Conservation (phyloP, 2,113 vertebrate genomes). For the Nerophis lumbriciformis region DNA sequence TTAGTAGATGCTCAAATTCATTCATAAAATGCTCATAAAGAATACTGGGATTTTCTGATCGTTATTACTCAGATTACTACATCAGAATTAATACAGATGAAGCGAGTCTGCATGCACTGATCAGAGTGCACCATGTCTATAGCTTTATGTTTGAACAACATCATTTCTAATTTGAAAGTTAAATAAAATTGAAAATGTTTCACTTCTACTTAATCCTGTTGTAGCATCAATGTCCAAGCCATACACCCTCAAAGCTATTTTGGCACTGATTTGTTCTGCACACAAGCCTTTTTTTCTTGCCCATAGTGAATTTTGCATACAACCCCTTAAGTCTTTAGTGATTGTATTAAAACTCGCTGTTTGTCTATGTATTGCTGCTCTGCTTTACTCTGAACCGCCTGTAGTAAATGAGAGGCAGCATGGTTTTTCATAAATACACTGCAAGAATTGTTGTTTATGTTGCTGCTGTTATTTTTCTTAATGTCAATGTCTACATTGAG, state of each 20-base stretch:
- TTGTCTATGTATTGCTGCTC: conserved; percentile 11
- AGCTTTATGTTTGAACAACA: no score
- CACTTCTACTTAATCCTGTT: no score
- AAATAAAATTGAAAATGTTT: no score
- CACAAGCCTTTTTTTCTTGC: conserved; percentile 44
- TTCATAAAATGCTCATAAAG: not conserved
- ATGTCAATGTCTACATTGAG: conserved; percentile 21
- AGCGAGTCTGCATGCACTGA: not conserved
- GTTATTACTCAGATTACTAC: no score
- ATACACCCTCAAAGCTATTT: conserved; percentile 13
- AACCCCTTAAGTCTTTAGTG: conserved; percentile 18
- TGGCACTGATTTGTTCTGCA: conserved; percentile 29
- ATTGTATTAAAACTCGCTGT: conserved; percentile 32
- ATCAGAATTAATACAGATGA: not conserved
- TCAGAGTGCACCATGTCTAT: no score
- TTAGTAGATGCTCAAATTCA: not conserved
- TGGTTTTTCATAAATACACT: conserved; percentile 38
- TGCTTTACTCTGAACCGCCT: conserved; percentile 34
- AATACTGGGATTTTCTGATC: not conserved
- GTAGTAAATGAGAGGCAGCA: conserved; percentile 50
- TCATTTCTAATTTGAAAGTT: no score
- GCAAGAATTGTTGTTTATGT: conserved; percentile 47
- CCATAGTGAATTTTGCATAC: conserved; percentile 24
- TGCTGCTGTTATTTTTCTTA: conserved; percentile 22
- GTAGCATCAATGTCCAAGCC: conserved; percentile 22